Conservation (phyloP, 2,113 vertebrate species). For the Albula goreensis region DNA sequence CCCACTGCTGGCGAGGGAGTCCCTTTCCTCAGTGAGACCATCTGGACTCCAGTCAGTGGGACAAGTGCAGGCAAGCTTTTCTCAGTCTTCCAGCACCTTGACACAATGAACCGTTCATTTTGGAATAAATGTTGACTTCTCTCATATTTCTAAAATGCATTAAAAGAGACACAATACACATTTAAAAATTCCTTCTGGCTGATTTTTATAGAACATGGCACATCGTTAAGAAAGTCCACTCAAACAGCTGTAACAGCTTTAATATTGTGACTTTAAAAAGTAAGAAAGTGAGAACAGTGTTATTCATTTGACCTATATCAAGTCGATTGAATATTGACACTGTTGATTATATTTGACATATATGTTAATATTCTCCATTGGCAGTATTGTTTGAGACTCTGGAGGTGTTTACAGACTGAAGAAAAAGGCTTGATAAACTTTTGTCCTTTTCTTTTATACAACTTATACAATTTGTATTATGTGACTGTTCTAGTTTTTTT, state of each 20-base stretch:
- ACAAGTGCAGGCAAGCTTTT: conserved; percentile 1
- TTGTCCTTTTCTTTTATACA: too few relatives aligned
- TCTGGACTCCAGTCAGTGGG: conserved; percentile 8
- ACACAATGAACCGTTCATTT: neutral
- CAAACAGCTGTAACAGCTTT: neutral
- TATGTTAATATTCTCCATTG: too few relatives aligned
- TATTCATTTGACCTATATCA: too few relatives aligned
- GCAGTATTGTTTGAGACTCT: too few relatives aligned
- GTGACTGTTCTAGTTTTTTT: too few relatives aligned
- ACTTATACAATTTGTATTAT: too few relatives aligned
- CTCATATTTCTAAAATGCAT: neutral
- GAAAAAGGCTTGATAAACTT: too few relatives aligned
- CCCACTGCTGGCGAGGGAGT: conserved; percentile 10
- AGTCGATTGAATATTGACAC: too few relatives aligned
- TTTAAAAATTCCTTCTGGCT: neutral
- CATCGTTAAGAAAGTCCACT: neutral
- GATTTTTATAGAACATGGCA: neutral
- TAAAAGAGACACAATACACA: neutral
- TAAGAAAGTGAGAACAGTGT: too few relatives aligned
- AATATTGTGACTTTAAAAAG: too few relatives aligned
- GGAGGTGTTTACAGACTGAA: too few relatives aligned
- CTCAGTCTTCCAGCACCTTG: neutral
- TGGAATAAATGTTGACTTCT: neutral
- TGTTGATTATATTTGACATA: too few relatives aligned
- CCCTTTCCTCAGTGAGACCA: neutral